Base-by-base conservation (phyloP, 23 tunicate genomes). In the Corella eumyota region DNA sequence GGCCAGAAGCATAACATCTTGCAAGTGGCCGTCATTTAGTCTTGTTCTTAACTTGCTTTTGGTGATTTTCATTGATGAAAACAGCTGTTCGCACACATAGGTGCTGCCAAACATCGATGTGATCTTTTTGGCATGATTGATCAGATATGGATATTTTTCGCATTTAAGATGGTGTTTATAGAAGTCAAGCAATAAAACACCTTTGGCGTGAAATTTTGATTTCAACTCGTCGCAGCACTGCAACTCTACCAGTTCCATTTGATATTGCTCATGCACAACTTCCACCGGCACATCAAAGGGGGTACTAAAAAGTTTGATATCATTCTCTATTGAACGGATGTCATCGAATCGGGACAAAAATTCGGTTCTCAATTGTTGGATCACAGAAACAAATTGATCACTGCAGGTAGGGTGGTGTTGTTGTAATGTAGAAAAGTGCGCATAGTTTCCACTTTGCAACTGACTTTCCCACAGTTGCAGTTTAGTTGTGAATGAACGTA, bases 211-310 rank as follows among this genome's bases (percentile, higher is more conserved):
- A 67, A 75, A 75, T 55, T 54, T 75, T 75, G 73, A 49, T 36
- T 75, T 75, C 50, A 71, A 60, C 23, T 60, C 64, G 36, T 59
- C 53, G 60, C 53, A 60, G 70, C 77, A 78, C 60, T 78, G 76
- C 69, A 78, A 37, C 60, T 78, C 85, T 28, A 76, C 50, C 17
- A 76, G 75, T 56, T 76, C 68, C 75, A 68, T 76, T 71, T 66
- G 79, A 73, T 51, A 75, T 29, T 75, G 66, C 34, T 31, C 61
- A 28, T 20, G 79, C n/a, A 66, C 55, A 28, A 52, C 40, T 4
- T 67, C 56, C 53, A 40, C 83, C 23, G 30, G 58, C 32, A 76
- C 74, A 56, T 76, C 83, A 40, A 67, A 76, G 21, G 83, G 83
- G 58, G 44, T 68, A 44, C 68, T 76, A 34, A 76, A 76, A 30